phyloP scores from a whole-genome alignment of 2,113 vertebrate species.

The Alaudala cheleensis region DNA sequence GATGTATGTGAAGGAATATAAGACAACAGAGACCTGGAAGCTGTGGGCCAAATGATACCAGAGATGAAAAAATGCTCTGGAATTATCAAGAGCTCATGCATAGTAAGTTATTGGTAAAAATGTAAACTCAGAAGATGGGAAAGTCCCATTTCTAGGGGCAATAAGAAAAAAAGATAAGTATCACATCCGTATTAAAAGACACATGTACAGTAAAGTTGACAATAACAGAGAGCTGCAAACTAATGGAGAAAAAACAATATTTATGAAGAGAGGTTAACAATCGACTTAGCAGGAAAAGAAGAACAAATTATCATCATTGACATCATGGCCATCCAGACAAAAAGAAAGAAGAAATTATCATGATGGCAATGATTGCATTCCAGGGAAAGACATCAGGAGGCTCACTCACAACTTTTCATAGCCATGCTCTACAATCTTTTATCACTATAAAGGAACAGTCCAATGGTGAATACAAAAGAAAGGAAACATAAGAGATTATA shows the following conservation, averaged over 20 bases:
- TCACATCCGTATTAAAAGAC: neutral
- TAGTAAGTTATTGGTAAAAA: neutral
- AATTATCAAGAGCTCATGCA: neutral
- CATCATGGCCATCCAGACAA: neutral
- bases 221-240: neutral
- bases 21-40: neutral
- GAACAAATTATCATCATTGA: neutral
- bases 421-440: neutral
- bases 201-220: neutral
- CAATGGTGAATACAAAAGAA: neutral
- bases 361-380: neutral
- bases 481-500: neutral
- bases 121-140: neutral
- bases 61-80: neutral
- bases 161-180: neutral
- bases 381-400: neutral
- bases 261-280: neutral
- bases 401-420: neutral
- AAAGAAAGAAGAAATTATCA: neutral
- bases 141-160: neutral
- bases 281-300: neutral
- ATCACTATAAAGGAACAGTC: neutral
- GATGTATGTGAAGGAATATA: neutral
- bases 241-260: neutral
- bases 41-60: neutral